Evolutionary conservation across 2,888 invertebrate genomes (phyloP), one percentile per base, ranked within the genome.

Genomic region (Lasius platythorax): DNA sequence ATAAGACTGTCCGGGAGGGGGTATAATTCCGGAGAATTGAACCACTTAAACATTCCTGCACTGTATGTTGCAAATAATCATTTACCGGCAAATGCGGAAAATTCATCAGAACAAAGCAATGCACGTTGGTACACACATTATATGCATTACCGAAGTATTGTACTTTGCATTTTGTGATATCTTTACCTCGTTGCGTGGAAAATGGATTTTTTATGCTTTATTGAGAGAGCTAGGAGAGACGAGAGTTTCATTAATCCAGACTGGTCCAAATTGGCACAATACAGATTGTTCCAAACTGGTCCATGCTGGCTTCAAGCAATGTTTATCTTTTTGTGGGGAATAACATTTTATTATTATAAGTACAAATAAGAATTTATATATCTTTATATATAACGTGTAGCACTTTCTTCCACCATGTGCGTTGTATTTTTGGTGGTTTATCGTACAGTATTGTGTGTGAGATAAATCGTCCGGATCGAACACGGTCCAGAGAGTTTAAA

Each of bases 91-190:
- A 2, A 40, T 12, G 15, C 15, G 43, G 43, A 70, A 58, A 70
- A 68, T 43, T 78, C 2, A 18, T n/a, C 28, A 33, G 28, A 53
- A 11, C 56, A 56, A 78, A 78, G 46, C 30, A 37, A 66, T 9
- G 33, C 18, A 23, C 12, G 30, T 53, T 68, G 68, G 40, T 28
- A 50, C n/a, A 23, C 61, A 46, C n/a, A 58, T 74, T 61, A 23
- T 73, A 15, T 74, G 12, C 28, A 18, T 11, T 40, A 53, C 3
- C 12, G 8, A 33, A 61, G 46, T 72, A 61, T 58, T 30, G 63
- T 61, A 23, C 70, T 72, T 79, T 79, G 73, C 61, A 23, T 79
- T 79, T 79, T 79, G 73, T 72, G 73, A 79, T 79, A 79, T 79
- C 30, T 58, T 79, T 72, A 61, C 73, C 33, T 79, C 46, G 72